Conservation (phyloP, 2,113 vertebrate genomes). For the Petrocephalus microphthalmus region DNA sequence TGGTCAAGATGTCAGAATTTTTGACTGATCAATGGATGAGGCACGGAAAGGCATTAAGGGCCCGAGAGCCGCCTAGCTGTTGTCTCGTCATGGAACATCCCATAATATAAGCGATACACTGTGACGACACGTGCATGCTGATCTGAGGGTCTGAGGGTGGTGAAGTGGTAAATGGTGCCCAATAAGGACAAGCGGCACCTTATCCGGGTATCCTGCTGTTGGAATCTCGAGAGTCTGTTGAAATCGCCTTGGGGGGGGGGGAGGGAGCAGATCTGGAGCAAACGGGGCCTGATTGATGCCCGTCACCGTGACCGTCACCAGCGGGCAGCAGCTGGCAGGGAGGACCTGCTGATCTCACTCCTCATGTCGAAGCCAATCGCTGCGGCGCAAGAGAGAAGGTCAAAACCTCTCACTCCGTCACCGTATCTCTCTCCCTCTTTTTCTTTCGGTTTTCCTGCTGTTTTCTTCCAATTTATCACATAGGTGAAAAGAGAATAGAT, state of each 20-base stretch:
- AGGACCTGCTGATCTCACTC: slow-evolving; percentile 97
- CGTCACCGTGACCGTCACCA: slow-evolving; percentile 87
- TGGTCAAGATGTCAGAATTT: neutral
- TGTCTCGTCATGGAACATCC: neutral
- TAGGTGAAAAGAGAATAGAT: neutral
- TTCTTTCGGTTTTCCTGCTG: neutral
- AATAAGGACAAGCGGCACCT: neutral
- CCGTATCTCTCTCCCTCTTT: neutral
- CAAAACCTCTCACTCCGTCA: slow-evolving; percentile 71
- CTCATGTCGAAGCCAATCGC: slow-evolving; percentile 86
- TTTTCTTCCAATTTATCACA: slow-evolving; percentile 1
- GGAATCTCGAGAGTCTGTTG: neutral
- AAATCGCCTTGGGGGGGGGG: slow-evolving; percentile 54
- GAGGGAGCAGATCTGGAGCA: slow-evolving; percentile 67
- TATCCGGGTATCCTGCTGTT: neutral
- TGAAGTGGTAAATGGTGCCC: neutral
- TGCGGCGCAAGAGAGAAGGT: slow-evolving; percentile 97
- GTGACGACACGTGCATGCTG: neutral
- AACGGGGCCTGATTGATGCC: slow-evolving; percentile 99
- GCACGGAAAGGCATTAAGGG: slow-evolving; percentile 49
- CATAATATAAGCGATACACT: neutral
- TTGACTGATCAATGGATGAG: neutral
- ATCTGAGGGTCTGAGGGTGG: neutral
- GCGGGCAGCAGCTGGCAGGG: slow-evolving; percentile 90
- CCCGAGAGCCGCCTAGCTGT: slow-evolving; percentile 67